Percentiles rank a stretch among this genome's conserved stretches.
phyloP scores from a whole-genome alignment of 2,113 vertebrate species.

The Sphyrna mokarran region DNA sequence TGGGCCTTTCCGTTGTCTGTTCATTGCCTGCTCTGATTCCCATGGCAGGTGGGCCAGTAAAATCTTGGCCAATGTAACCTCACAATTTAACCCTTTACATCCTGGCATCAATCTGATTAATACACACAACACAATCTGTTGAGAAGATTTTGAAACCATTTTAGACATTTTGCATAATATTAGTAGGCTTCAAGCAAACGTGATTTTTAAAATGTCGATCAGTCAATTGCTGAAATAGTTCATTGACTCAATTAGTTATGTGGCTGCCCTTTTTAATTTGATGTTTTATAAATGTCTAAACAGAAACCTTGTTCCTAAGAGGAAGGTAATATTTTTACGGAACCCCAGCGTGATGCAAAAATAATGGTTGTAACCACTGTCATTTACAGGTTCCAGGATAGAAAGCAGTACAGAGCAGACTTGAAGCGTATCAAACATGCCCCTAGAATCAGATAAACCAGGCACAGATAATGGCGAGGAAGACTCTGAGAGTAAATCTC shows the following conservation, averaged over 20 bases:
- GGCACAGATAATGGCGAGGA: constrained; percentile 51
- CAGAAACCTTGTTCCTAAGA: not conserved
- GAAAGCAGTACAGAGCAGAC: not conserved
- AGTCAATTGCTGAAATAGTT: not conserved
- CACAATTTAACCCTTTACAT: not conserved
- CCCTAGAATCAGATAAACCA: constrained; percentile 65
- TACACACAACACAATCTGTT: not conserved
- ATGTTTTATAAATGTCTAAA: not conserved
- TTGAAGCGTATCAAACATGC: constrained; percentile 56
- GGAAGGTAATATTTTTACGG: not conserved
- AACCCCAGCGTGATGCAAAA: not conserved
- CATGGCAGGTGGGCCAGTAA: too few species aligned
- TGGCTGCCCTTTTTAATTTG: not conserved
- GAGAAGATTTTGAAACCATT: not conserved
- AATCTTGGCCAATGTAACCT: not conserved
- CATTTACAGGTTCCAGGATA: not conserved
- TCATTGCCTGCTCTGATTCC: too few species aligned
- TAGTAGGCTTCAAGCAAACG: not conserved
- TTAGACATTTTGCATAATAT: not conserved
- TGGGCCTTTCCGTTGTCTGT: too few species aligned
- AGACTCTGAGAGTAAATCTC: not conserved
- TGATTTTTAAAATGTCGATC: not conserved
- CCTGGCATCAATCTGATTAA: not conserved
- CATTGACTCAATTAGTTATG: too few species aligned
- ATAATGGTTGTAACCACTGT: not conserved